These are phyloP conservation scores for Crossaster papposus DNA, from an alignment of 53 echinoderm and acorn worm species.

Conservation along the genomic window DNA sequence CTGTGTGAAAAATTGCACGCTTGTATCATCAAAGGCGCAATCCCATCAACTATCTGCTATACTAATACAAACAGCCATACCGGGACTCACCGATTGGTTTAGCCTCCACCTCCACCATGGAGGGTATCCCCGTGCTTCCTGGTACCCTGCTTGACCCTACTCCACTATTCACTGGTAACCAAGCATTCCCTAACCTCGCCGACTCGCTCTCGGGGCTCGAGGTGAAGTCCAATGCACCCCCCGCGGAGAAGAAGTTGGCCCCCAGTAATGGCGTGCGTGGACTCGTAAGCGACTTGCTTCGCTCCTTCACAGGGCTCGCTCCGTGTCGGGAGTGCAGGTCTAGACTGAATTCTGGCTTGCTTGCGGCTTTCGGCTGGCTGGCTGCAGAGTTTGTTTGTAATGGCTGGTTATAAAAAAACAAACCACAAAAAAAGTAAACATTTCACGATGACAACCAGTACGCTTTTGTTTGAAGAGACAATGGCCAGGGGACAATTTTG, in stretches of 20 bases:
- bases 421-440: not conserved
- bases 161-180: not conserved
- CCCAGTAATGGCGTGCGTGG: not conserved
- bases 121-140: not conserved
- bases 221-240: not conserved
- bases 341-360: constrained; percentile 22
- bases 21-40: too few species aligned
- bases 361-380: not conserved
- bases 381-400: constrained; percentile 12
- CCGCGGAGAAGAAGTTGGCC: not conserved
- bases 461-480: not conserved
- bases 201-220: constrained; percentile 21
- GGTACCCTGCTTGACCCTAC: not conserved
- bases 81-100: constrained; percentile 33
- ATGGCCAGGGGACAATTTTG: too few species aligned
- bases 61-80: not conserved
- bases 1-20: too few species aligned
- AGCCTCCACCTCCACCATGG: constrained; percentile 22
- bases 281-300: constrained; percentile 34
- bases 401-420: not conserved
- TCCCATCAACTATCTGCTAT: too few species aligned
- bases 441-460: not conserved
- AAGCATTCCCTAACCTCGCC: constrained; percentile 1
- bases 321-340: not conserved
- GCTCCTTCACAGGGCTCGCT: constrained; percentile 6